Base-by-base conservation (phyloP, 2,888 invertebrate species). In the Diarsia mendica region DNA sequence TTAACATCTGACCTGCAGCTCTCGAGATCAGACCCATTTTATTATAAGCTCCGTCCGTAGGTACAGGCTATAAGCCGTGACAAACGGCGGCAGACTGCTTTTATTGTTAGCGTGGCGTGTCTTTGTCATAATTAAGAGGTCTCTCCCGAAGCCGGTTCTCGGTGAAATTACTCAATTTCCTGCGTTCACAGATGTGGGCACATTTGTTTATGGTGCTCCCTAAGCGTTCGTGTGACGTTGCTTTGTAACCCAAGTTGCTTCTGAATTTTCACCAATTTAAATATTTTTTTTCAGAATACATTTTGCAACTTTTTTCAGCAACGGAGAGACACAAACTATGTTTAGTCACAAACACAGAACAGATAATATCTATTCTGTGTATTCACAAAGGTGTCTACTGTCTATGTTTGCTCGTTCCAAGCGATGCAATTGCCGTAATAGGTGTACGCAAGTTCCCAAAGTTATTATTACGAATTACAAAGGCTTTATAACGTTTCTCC, bases 91-190 rank as follows among this genome's bases (percentile, higher is more conserved):
- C 77, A 74, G 78, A 66, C 69, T 69, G 85, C 69, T 80, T 79
- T 86, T 86, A 85, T 82, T 85, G 86, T 85, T 46, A 75, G 65
- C 70, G 60, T 75, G 79, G 46, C 81, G 76, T 80, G 79, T 84
- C 84, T 87, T 85, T 86, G 87, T 87, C 86, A 90, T 90, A 90
- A 90, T 90, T 89, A 90, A 90, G 89, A 85, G 85, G 85, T 80
- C 79, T 87, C 88, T 85, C 81, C 60, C 61, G 80, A 71, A 82
- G 83, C 83, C 82, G 79, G 79, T 70, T n/a, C 33, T 49, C 68
- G 39, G 69, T 68, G 68, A 84, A 88, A 89, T 89, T 86, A 88
- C 87, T 89, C 86, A 87, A 88, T 88, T 85, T 85, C 63, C 83
- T 75, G 67, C 70, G 69, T 39, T 68, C 51, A 80, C 67, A 67